Evolutionary conservation across 2,113 vertebrate genomes (phyloP).

Genomic region (Mungos mungo): DNA sequence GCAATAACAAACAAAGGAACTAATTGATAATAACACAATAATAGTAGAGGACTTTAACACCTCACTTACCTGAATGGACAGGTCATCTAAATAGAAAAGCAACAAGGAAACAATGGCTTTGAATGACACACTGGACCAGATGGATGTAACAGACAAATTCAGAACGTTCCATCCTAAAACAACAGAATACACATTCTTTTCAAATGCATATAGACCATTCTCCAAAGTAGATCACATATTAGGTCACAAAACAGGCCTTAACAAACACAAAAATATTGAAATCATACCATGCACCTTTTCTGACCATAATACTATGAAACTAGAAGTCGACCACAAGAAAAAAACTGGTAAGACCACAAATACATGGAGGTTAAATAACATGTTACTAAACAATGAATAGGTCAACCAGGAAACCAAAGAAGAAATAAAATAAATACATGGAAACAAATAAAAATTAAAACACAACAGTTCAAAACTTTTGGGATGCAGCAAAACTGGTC

Average conservation of each 20-base stretch:
- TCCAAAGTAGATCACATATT: background rate
- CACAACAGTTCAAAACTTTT: background rate
- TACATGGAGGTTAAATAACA: background rate
- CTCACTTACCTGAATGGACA: background rate
- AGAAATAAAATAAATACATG: background rate
- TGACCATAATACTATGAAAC: background rate
- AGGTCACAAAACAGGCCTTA: background rate
- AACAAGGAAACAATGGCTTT: background rate
- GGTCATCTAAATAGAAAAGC: background rate
- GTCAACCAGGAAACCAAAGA: background rate
- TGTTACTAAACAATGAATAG: background rate
- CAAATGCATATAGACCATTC: background rate
- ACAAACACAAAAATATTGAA: background rate
- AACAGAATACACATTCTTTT: background rate
- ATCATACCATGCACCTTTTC: background rate
- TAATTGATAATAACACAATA: background rate
- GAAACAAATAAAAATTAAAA: background rate
- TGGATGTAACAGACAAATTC: background rate
- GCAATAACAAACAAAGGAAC: background rate
- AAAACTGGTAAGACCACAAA: background rate
- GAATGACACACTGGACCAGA: background rate
- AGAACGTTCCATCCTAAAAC: background rate
- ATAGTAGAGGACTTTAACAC: background rate
- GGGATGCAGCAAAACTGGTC: background rate
- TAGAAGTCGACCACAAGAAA: background rate